Evolutionary conservation across 2,888 invertebrate genomes (phyloP), one percentile per base, ranked within the genome.

Genomic region (Neoaliturus tenellus): DNA sequence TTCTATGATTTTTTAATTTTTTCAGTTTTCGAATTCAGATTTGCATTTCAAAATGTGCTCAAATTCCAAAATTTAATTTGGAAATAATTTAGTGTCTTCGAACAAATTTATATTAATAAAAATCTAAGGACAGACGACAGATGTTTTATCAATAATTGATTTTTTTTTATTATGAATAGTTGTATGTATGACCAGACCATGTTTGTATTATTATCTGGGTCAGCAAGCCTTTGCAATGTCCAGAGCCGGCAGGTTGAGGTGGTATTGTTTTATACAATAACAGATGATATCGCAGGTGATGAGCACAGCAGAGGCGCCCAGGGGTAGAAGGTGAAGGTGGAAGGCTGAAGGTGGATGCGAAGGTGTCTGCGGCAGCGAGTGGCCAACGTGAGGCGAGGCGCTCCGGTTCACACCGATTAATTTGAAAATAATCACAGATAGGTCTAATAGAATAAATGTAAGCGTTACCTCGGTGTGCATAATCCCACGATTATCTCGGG

Each of bases 401-500:
- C 31, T 28, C 62, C 62, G 62, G 2, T 48, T 48, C 41, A 67
- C 28, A 81, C 48, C 39, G 48, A 81, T 81, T 81, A 81, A 81
- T 69, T 81, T 81, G 69, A 69, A 69, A 44, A 69, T 62, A 48
- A 81, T 69, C 81, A 69, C 48, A 44, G 62, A 67, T 81, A 67
- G 31, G 67, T 62, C 81, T 81, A 81, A 69, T 75, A 75, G 44
- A 75, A 48, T 75, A 81, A 69, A 44, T 69, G 69, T 69, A 48
- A 81, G 71, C 81, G 44, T 81, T 81, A 81, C 81, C 81, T 81
- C 81, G 81, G 44, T 48, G 71, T 51, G 39, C 62, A 67, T 67
- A 81, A 81, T 69, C 69, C 81, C 81, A 69, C 23, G 81, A 81
- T 81, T 81, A 81, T 81, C 69, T 81, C 48, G 67, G 69, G 44